Base-by-base conservation (phyloP, 2,113 vertebrate species). In the Brachyhypopomus occidentalis region DNA sequence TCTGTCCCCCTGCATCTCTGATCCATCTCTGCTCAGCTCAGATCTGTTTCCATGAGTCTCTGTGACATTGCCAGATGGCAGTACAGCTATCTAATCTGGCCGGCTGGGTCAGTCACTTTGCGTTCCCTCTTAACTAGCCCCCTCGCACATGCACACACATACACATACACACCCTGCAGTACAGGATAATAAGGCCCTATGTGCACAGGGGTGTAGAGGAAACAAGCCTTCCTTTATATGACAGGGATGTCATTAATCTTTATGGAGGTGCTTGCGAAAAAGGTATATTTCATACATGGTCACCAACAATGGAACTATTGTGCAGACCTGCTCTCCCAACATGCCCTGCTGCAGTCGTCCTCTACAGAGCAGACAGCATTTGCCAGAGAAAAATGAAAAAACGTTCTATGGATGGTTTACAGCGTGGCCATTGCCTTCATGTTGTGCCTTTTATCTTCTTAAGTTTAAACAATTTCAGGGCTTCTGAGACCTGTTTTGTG, bases 281-380 rank as follows among this genome's bases (percentile, higher is more conserved):
- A 89, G 91, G 89, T 91, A 88, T 90, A 91, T 92, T 92, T 92
- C 89, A 90, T 86, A 82, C 81, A 87, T 82, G 55, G 90, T 83
- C 90, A 74, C 72, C 83, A 77, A 92, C 90, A 92, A 91, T 89
- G 90, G 88, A 88, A 86, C 87, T 88, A 89, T 91, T 92, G 90
- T 92, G 84, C 75, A 76, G 72, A 84, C 88, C 90, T 64, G 38
- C 75, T 58, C 48, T 66, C 34, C 79, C 63, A 56, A 12, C 27
- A 1, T 64, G 25, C 19, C 38, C 23, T 80, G 23, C 70, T 22
- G 60, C 70, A 55, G 25, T 34, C 48, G 25, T 80, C 64, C 63
- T 48, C 45, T 52, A 52, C 45, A 52, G 41, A 48, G 41, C 41
- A 8, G 41, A 6, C 41, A 48, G 8, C 41, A 48, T 9, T 48